Percentiles rank a stretch among this genome's conserved stretches.
These are phyloP conservation scores for Crax fasciolata DNA, from an alignment of 2,797 vertebrate genomes.

Conservation along the genomic window DNA sequence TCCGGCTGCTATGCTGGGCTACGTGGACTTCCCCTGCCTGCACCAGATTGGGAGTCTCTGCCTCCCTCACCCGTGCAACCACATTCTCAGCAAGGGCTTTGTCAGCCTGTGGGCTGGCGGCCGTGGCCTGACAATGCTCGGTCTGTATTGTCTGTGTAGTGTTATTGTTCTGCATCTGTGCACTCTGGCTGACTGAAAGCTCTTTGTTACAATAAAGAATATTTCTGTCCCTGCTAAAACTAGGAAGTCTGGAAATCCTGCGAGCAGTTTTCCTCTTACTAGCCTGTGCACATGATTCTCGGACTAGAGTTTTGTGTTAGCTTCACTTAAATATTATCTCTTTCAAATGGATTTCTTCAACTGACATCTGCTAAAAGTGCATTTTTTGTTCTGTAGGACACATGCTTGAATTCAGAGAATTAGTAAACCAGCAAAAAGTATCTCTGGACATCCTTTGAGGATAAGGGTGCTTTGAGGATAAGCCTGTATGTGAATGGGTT, in stretches of 20 bases:
- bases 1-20: background rate
- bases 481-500: conserved; percentile 2
- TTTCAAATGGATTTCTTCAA: background rate
- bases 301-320: background rate
- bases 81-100: background rate
- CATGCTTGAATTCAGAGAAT: background rate
- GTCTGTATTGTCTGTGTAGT: background rate
- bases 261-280: background rate
- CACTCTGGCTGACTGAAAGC: background rate
- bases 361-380: background rate
- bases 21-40: background rate
- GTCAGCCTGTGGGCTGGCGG: background rate
- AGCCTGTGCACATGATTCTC: background rate
- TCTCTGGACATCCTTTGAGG: background rate
- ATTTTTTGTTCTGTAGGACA: background rate
- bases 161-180: conserved; percentile 40
- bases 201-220: conserved; percentile 1
- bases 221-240: background rate
- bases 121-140: background rate
- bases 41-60: background rate
- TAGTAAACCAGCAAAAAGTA: background rate
- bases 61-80: background rate
- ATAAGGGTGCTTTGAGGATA: background rate
- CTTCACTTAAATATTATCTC: background rate
- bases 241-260: background rate